A percentile compares a stretch with the other conserved stretches of the same genome.
Evolutionary conservation across 2,113 vertebrate genomes (phyloP).

Genomic region (Ammodytes marinus): DNA sequence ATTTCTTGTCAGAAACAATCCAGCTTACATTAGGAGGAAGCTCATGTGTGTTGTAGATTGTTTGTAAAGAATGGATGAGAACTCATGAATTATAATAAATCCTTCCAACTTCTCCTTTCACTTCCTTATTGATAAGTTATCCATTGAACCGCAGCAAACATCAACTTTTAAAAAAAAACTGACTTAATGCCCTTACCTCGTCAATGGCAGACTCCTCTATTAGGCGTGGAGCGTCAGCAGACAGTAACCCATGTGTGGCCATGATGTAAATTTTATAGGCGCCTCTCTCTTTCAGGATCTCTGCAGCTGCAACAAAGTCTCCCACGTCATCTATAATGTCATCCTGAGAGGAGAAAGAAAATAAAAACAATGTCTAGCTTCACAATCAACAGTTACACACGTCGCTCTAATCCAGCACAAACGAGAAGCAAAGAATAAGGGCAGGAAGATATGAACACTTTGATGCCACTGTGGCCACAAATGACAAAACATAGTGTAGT

Average conservation of each 20-base stretch:
- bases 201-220: conserved; percentile 97
- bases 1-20: neutral
- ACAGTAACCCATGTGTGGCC: conserved; percentile 97
- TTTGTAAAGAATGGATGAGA: neutral
- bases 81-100: neutral
- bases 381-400: no score
- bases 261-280: conserved; percentile 99
- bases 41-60: neutral
- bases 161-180: neutral
- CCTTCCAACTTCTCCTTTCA: neutral
- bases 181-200: conserved; percentile 85
- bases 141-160: neutral
- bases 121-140: neutral
- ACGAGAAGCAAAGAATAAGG: neutral
- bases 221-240: conserved; percentile 94
- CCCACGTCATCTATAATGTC: conserved; percentile 98
- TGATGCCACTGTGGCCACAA: neutral
- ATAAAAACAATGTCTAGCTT: neutral
- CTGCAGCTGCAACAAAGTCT: conserved; percentile 96
- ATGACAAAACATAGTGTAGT: neutral
- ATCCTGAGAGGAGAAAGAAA: conserved; percentile 84
- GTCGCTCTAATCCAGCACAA: no score
- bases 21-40: neutral
- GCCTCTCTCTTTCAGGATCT: conserved; percentile 97
- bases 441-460: neutral